A percentile compares a stretch with the other conserved stretches of the same genome.
phyloP scores from a whole-genome alignment of 2,888 invertebrate genomes.

The Eudemis profundana region DNA sequence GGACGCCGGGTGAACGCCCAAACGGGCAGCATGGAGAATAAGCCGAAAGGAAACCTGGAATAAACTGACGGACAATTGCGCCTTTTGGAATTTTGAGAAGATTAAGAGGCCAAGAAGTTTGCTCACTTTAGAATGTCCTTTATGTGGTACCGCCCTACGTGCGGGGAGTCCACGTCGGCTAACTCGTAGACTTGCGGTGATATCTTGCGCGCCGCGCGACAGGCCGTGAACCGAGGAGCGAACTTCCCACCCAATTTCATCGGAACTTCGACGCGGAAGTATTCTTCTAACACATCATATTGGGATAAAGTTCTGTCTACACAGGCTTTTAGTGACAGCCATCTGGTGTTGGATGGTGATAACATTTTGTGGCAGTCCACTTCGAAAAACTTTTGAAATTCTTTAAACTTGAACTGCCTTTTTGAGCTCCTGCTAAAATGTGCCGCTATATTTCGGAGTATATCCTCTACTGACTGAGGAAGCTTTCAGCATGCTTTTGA shows the following conservation, averaged over 20 bases:
- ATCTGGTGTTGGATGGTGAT: slow-evolving; percentile 2
- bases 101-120: too few relatives aligned
- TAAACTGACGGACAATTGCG: too few relatives aligned
- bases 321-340: slow-evolving; percentile 1
- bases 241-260: too few relatives aligned
- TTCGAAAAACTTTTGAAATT: slow-evolving; percentile 41
- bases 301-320: background rate
- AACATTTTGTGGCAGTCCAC: background rate
- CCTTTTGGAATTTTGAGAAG: too few relatives aligned
- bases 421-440: slow-evolving; percentile 44
- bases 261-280: background rate
- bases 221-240: background rate
- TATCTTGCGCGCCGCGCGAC: background rate
- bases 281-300: background rate
- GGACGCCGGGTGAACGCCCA: too few relatives aligned
- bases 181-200: background rate
- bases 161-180: background rate
- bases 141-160: background rate
- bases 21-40: too few relatives aligned
- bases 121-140: background rate
- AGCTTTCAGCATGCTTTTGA: slow-evolving; percentile 56
- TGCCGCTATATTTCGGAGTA: slow-evolving; percentile 52
- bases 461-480: slow-evolving; percentile 56
- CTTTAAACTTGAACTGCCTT: slow-evolving; percentile 37
- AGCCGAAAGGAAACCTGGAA: too few relatives aligned